Conservation (phyloP, 1,140 invertebrate species). For the Onthophagus taurus region DNA sequence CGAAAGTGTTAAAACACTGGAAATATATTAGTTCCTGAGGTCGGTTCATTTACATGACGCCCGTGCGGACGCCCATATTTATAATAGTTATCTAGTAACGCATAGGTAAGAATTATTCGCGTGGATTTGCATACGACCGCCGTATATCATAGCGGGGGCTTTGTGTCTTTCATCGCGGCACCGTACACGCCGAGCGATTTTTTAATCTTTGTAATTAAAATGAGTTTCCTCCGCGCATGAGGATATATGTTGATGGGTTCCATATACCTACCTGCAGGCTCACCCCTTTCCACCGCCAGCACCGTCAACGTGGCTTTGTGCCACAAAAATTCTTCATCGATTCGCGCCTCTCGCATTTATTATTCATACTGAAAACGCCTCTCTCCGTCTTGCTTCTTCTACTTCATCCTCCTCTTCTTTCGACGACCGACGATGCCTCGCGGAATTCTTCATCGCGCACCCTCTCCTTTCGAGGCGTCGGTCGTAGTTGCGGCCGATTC, state of each 20-base stretch:
- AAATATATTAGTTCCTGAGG: conserved; percentile 35
- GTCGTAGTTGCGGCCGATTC: too few relatives aligned
- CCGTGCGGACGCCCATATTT: conserved; percentile 28
- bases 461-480: too few relatives aligned
- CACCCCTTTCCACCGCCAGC: too few relatives aligned
- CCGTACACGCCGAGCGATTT: conserved; percentile 30
- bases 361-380: conserved; percentile 16
- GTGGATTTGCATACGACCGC: conserved; percentile 27
- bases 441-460: too few relatives aligned
- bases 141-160: conserved; percentile 26
- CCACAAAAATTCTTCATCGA: conserved; percentile 18
- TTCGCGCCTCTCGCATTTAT: conserved; percentile 9
- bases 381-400: too few relatives aligned
- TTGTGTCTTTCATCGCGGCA: conserved; percentile 31
- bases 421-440: too few relatives aligned
- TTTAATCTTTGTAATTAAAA: conserved; percentile 36
- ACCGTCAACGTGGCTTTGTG: conserved; percentile 17
- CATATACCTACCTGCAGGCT: too few relatives aligned
- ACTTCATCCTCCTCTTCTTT: too few relatives aligned
- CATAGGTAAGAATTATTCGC: conserved; percentile 31
- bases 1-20: conserved; percentile 34
- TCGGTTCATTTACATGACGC: conserved; percentile 32
- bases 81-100: conserved; percentile 30
- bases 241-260: conserved; percentile 16
- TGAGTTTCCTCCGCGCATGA: conserved; percentile 26